Percentiles rank a stretch among this genome's conserved stretches.
These are phyloP conservation scores for Penaeus monodon DNA, from an alignment of 2,888 invertebrate genomes.

Conservation along the genomic window DNA sequence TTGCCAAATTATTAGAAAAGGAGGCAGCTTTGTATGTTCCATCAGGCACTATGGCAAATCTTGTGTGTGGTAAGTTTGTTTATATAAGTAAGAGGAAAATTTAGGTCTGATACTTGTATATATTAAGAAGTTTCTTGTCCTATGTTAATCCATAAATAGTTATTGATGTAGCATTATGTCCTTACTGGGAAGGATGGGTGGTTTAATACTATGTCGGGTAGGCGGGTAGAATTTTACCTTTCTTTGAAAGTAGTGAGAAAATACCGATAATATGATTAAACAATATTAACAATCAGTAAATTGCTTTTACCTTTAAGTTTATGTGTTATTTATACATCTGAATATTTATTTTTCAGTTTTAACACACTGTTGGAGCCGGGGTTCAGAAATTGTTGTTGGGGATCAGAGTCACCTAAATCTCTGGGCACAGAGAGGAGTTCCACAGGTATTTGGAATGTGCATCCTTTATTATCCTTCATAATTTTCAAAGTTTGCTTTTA, in stretches of 20 bases:
- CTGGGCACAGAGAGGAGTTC: constrained; percentile 88
- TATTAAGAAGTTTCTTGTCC: too few species aligned
- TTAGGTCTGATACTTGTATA: too few species aligned
- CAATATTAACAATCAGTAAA: too few species aligned
- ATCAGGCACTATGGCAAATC: constrained; percentile 95
- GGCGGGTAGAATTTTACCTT: too few species aligned
- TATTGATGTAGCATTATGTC: too few species aligned
- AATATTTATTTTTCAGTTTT: constrained; percentile 76
- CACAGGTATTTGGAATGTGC: constrained; percentile 71
- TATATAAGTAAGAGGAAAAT: too few species aligned
- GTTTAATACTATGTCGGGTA: not conserved
- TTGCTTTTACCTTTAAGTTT: too few species aligned
- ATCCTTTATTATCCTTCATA: not conserved
- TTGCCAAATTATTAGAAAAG: constrained; percentile 85
- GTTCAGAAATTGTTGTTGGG: constrained; percentile 89
- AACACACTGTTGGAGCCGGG: constrained; percentile 88
- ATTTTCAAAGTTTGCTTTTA: not conserved
- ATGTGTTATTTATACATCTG: not conserved
- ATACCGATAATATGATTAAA: too few species aligned
- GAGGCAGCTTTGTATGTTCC: constrained; percentile 90
- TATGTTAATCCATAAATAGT: too few species aligned
- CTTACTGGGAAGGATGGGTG: not conserved
- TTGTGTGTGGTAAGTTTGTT: constrained; percentile 81
- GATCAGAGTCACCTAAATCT: constrained; percentile 85
- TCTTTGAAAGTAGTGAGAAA: too few species aligned